Conservation (phyloP, 2,888 invertebrate species). For the Palloptera scutellata region DNA sequence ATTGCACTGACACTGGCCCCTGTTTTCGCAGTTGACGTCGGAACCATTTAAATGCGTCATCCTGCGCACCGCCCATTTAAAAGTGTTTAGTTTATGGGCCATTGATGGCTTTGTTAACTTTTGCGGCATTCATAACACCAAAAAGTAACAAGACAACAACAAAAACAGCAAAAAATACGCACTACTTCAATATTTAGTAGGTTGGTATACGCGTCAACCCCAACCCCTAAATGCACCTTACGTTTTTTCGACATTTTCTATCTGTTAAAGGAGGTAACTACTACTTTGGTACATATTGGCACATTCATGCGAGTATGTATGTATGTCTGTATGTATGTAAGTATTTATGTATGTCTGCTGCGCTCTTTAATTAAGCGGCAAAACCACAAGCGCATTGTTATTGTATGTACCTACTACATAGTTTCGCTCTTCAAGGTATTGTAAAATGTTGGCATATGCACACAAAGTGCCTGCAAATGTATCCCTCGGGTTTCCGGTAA, state of each 20-base stretch:
- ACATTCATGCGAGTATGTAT: slow-evolving; percentile 38
- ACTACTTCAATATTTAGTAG: too few species aligned
- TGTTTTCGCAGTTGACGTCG: slow-evolving; percentile 17
- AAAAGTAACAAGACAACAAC: neutral
- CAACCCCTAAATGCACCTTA: slow-evolving; percentile 47
- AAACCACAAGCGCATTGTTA: slow-evolving; percentile 51
- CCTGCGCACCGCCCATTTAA: slow-evolving; percentile 49
- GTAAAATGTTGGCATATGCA: slow-evolving; percentile 62
- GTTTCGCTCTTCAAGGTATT: slow-evolving; percentile 35
- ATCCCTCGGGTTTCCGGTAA: slow-evolving; percentile 45
- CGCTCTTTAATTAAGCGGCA: slow-evolving; percentile 54
- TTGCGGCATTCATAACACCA: slow-evolving; percentile 33
- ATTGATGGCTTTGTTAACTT: slow-evolving; percentile 63
- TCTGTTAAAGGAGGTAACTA: slow-evolving; percentile 52
- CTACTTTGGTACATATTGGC: neutral
- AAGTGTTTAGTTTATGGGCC: slow-evolving; percentile 62
- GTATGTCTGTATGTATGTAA: too few species aligned
- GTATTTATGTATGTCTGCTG: slow-evolving; percentile 17
- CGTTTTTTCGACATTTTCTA: slow-evolving; percentile 61
- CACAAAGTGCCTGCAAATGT: slow-evolving; percentile 46
- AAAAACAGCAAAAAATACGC: too few species aligned
- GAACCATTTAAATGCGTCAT: slow-evolving; percentile 38
- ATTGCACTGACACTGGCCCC: slow-evolving; percentile 18
- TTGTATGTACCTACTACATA: slow-evolving; percentile 1
- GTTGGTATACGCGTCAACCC: slow-evolving; percentile 1